Conservation (phyloP, 2,797 vertebrate species). For the Betta splendens region DNA sequence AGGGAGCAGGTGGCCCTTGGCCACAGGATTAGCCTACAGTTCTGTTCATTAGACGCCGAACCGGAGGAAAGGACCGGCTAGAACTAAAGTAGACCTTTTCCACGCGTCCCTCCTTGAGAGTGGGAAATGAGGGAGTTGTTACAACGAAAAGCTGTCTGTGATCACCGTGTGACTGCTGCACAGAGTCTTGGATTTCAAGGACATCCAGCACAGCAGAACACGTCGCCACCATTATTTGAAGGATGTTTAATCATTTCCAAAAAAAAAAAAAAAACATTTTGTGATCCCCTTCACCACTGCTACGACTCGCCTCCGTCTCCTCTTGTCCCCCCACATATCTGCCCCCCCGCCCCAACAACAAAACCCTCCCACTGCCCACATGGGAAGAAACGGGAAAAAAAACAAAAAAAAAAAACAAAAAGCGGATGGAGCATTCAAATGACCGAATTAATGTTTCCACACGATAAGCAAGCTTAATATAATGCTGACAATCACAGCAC, state of each 20-base stretch:
- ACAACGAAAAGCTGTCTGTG: no score
- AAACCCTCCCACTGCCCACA: slow-evolving; percentile 54
- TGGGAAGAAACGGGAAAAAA: slow-evolving; percentile 40
- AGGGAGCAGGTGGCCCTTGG: slow-evolving; percentile 74
- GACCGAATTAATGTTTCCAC: slow-evolving; percentile 82
- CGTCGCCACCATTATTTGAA: slow-evolving; percentile 35
- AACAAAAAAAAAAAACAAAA: slow-evolving; percentile 29
- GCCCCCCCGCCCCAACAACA: slow-evolving; percentile 55
- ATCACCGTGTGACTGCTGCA: background rate
- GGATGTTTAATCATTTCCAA: slow-evolving; percentile 56
- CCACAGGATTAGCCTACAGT: slow-evolving; percentile 57
- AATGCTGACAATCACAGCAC: slow-evolving; percentile 84
- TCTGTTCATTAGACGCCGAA: slow-evolving; percentile 47
- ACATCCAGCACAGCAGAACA: slow-evolving; percentile 26
- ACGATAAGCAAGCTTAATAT: slow-evolving; percentile 84
- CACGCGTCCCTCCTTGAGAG: background rate
- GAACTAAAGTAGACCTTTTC: slow-evolving; percentile 19
- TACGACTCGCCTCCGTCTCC: background rate
- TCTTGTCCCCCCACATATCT: slow-evolving; percentile 57
- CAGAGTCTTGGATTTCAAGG: slow-evolving; percentile 42
- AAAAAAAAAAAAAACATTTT: no score
- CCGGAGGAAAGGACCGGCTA: slow-evolving; percentile 23
- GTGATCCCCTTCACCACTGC: background rate
- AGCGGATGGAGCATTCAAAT: slow-evolving; percentile 70
- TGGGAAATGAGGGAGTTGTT: background rate